Evolutionary conservation across 2,113 vertebrate genomes (phyloP), one percentile per base, ranked within the genome.

Genomic region (Mohoua ochrocephala): DNA sequence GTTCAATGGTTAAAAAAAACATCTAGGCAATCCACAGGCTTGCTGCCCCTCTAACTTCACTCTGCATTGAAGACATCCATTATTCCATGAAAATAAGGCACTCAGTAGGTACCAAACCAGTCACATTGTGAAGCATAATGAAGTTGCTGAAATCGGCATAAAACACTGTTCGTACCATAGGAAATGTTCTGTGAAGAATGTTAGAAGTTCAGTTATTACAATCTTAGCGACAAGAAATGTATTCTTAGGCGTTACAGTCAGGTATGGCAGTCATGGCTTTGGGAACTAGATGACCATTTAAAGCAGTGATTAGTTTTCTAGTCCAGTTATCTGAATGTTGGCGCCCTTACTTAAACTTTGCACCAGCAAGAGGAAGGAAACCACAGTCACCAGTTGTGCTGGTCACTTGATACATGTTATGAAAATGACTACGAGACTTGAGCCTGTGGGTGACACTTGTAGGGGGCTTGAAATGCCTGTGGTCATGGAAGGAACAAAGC

Each of bases 391-490:
- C 39, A 13, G 10, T 27, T 41, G 12, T 37, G 19, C 42, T 74
- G 39, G 10, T 70, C 30, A 13, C 26, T 59, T 0, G 1, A 17
- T 11, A 8, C 0, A 0, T 12, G 26, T 39, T 75, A 74, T 33
- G 24, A 28, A 81, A 59, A 86, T 13, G 27, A 35, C 15, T n/a
- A 23, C 0, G 0, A 75, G 7, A 35, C 59, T 63, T 75, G 35
- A 61, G 20, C 23, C 11, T 30, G 27, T 50, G 23, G 10, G 15
- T 35, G 27, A n/a, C n/a, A 18, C 15, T 37, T 63, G 26, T 10
- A 24, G 9, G n/a, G 11, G 7, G 23, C 39, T 49, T 67, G 8
- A 68, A 78, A 45, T 7, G 15, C 12, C 2, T 67, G 14, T 24
- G 15, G 47, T 6, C 23, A 22, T 10, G 30, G 47, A 90, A 70